Conservation (phyloP, 1,140 invertebrate species). For the Aleiodes sp. region DNA sequence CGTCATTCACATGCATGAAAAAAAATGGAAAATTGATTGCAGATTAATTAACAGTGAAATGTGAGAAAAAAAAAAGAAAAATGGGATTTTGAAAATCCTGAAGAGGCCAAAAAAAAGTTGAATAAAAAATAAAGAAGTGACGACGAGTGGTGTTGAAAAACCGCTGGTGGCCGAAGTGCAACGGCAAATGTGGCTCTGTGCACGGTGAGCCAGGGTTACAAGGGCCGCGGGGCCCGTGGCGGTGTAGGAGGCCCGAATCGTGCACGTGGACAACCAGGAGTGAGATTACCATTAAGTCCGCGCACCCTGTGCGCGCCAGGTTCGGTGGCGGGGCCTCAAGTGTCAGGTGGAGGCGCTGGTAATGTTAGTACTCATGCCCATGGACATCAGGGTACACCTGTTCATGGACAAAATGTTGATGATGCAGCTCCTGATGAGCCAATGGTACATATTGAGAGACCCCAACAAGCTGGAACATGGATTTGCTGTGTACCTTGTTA, state of each 20-base stretch:
- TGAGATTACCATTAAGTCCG: constrained; percentile 50
- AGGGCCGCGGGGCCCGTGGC: constrained; percentile 52
- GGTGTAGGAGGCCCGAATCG: constrained; percentile 35
- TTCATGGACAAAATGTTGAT: constrained; percentile 27
- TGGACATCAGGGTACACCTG: constrained; percentile 23
- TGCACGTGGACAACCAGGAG: constrained; percentile 40
- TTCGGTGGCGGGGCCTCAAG: constrained; percentile 40
- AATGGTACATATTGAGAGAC: constrained; percentile 54
- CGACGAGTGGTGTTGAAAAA: constrained; percentile 27
- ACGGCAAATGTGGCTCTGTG: constrained; percentile 63
- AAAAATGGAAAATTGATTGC: too few relatives aligned
- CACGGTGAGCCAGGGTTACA: constrained; percentile 58
- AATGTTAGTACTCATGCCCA: constrained; percentile 31
- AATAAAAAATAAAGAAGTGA: background rate
- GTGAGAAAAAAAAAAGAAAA: background rate
- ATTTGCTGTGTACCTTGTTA: constrained; percentile 71
- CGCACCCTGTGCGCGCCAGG: constrained; percentile 52
- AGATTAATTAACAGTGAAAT: constrained; percentile 33
- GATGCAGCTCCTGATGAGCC: constrained; percentile 48
- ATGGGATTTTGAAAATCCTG: background rate
- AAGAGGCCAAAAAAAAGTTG: background rate
- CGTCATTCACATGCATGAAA: too few relatives aligned
- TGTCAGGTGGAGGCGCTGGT: constrained; percentile 24
- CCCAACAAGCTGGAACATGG: constrained; percentile 65
- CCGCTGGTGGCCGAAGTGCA: constrained; percentile 39